Conservation (phyloP, 1,140 invertebrate species). For the Leptonema lineaticorne region DNA sequence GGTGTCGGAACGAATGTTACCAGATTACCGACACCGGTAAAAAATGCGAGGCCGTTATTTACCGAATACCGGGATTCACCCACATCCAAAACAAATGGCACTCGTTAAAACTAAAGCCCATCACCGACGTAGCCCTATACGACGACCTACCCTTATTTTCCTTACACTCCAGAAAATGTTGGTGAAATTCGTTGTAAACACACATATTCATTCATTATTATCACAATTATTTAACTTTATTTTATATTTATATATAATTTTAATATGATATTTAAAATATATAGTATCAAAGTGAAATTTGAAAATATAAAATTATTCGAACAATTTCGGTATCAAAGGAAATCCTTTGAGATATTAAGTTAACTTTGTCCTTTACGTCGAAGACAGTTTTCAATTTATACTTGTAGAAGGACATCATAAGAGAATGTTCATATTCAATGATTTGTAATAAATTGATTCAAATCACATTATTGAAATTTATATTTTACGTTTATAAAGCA, state of each 20-base stretch:
- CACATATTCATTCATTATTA: background rate
- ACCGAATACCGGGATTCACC: slow-evolving; percentile 4
- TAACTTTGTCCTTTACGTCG: slow-evolving; percentile 5
- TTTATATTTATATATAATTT: too few species aligned
- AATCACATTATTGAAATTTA: too few species aligned
- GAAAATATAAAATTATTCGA: slow-evolving; percentile 28
- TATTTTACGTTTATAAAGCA: too few species aligned
- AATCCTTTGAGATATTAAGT: slow-evolving; percentile 36
- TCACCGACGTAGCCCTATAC: background rate
- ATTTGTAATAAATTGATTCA: too few species aligned
- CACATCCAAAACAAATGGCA: slow-evolving; percentile 32
- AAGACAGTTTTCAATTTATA: too few species aligned
- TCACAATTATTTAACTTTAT: too few species aligned
- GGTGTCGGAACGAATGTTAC: slow-evolving; percentile 34
- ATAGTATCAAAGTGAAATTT: too few species aligned
- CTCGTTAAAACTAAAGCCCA: slow-evolving; percentile 38
- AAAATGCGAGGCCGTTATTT: slow-evolving; percentile 35
- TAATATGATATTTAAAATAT: too few species aligned
- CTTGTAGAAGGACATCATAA: too few species aligned
- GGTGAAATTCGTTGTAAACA: background rate
- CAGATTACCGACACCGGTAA: slow-evolving; percentile 39
- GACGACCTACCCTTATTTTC: too few species aligned
- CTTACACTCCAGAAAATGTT: too few species aligned
- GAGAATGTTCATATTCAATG: too few species aligned
- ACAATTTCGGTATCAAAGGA: slow-evolving; percentile 37